Conservation (phyloP, 1,140 invertebrate genomes). For the Saxidomus purpurata region DNA sequence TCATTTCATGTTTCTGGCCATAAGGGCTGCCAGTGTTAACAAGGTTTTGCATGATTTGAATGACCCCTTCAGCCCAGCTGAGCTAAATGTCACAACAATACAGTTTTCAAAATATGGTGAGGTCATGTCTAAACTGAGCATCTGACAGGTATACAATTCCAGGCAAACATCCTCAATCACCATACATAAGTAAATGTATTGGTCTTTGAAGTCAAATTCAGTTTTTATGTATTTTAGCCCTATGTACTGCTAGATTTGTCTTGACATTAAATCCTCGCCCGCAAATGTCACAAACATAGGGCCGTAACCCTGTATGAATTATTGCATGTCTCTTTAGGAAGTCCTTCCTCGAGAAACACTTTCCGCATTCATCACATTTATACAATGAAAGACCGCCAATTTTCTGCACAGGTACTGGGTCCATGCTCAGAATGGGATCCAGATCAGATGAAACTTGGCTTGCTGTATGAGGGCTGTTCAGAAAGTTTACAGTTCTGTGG, state of each 20-base stretch:
- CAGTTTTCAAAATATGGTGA: too few species aligned
- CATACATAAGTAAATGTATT: too few species aligned
- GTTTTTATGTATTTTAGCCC: background rate
- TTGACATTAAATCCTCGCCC: slow-evolving; percentile 46
- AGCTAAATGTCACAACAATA: too few species aligned
- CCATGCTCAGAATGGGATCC: background rate
- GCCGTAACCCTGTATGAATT: slow-evolving; percentile 24
- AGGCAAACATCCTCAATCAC: too few species aligned
- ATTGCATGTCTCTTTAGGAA: slow-evolving; percentile 31
- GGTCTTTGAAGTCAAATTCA: background rate
- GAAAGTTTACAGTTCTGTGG: background rate
- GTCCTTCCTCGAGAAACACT: background rate
- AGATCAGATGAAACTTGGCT: too few species aligned
- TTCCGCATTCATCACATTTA: slow-evolving; percentile 17
- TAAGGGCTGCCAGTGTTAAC: too few species aligned
- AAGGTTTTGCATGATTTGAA: too few species aligned
- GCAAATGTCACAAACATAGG: slow-evolving; percentile 38
- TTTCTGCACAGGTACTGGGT: background rate
- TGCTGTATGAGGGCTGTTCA: background rate
- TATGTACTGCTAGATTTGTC: slow-evolving; percentile 17
- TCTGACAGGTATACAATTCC: too few species aligned
- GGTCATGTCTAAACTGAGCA: too few species aligned
- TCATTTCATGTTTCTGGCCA: too few species aligned
- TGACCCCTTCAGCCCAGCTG: too few species aligned
- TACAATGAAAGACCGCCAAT: background rate